Evolutionary conservation across 2,113 vertebrate genomes (phyloP).

Genomic region (Rhizomys pruinosus): DNA sequence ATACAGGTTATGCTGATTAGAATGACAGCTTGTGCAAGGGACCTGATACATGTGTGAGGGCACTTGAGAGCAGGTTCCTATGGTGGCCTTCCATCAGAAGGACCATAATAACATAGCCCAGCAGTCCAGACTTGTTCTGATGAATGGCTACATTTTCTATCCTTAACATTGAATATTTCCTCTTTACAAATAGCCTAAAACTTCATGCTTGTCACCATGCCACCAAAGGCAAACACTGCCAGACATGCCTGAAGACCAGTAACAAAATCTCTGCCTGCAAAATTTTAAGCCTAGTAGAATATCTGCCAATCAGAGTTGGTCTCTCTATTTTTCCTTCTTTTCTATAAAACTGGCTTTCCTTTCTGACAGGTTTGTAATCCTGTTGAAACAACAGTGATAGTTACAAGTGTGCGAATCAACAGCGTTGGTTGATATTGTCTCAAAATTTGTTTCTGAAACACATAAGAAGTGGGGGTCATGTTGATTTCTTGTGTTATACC

Average conservation of each 20-base stretch:
- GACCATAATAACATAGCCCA: not conserved
- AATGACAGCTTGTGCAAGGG: constrained; percentile 2
- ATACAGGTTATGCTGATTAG: not conserved
- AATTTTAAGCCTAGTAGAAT: not conserved
- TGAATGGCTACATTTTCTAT: not conserved
- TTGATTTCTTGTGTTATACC: not conserved
- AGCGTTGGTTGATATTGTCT: constrained; percentile 7
- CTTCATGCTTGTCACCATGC: not conserved
- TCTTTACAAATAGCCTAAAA: constrained; percentile 27
- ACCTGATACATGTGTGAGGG: not conserved
- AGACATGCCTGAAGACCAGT: constrained; percentile 1
- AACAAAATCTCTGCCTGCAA: constrained; percentile 1
- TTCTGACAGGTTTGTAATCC: not conserved
- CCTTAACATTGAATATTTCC: not conserved
- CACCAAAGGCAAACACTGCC: not conserved
- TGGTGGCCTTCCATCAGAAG: not conserved
- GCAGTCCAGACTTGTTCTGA: not conserved
- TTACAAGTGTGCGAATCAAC: constrained; percentile 21
- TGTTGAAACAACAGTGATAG: not conserved
- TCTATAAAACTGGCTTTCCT: not conserved
- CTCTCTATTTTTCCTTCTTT: not conserved
- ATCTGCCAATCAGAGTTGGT: not conserved
- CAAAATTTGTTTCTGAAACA: not conserved
- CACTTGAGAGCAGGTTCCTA: not conserved
- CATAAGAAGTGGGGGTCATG: not conserved